phyloP scores from a whole-genome alignment of 2,888 invertebrate genomes.

The Parnassius glacialis region DNA sequence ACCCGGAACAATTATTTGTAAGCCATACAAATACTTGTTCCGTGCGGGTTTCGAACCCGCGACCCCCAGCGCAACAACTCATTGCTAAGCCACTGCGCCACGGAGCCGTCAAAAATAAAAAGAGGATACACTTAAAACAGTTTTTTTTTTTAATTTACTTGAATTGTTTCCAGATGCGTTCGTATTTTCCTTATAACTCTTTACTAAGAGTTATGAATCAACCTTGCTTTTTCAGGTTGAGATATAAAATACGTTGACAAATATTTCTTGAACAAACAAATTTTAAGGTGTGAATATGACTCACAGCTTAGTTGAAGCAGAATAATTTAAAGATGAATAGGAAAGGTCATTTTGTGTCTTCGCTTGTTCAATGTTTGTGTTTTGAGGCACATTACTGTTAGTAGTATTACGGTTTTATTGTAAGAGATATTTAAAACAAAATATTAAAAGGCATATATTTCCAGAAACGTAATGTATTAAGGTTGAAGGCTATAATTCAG shows the following conservation, averaged over 20 bases:
- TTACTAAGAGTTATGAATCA: conserved; percentile 16
- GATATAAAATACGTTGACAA: conserved; percentile 7
- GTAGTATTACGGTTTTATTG: too few relatives aligned
- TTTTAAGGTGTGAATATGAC: conserved; percentile 14
- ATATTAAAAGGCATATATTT: too few relatives aligned
- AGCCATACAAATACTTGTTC: too few relatives aligned
- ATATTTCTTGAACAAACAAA: conserved; percentile 9
- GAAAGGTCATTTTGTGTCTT: neutral
- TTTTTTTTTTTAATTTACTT: neutral
- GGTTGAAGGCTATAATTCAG: too few relatives aligned
- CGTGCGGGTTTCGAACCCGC: too few relatives aligned
- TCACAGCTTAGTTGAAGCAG: conserved; percentile 5
- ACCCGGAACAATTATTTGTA: too few relatives aligned
- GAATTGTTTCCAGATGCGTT: neutral
- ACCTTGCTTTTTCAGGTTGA: conserved; percentile 5
- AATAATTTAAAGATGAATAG: conserved; percentile 12
- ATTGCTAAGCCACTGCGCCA: too few relatives aligned
- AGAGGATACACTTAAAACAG: neutral
- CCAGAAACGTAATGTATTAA: too few relatives aligned
- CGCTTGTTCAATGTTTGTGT: neutral
- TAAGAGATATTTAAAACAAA: too few relatives aligned
- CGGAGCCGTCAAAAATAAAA: too few relatives aligned
- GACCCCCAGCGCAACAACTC: too few relatives aligned
- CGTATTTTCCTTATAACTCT: neutral
- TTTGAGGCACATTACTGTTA: too few relatives aligned